Evolutionary conservation across 2,888 invertebrate species (phyloP).

Genomic region (Harpalus rufipes): DNA sequence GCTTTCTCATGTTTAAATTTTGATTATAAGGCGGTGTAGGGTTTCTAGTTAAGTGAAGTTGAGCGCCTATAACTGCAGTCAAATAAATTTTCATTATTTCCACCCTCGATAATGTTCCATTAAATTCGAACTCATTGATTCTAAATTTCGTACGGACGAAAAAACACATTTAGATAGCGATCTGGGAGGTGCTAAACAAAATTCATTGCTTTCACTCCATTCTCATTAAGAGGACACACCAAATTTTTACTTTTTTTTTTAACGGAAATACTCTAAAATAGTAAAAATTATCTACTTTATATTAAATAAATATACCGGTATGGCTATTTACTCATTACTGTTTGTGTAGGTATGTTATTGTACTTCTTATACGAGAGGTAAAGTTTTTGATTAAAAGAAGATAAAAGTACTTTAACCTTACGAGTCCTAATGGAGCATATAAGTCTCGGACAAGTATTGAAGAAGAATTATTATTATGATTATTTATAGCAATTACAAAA

Average conservation of each 20-base stretch:
- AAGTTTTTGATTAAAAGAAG: too few species aligned
- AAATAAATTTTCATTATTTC: constrained; percentile 21
- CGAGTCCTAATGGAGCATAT: too few species aligned
- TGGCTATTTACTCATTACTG: too few species aligned
- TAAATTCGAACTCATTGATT: constrained; percentile 29
- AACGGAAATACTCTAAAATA: too few species aligned
- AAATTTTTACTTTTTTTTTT: not conserved
- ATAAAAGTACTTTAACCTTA: too few species aligned
- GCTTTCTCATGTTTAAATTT: not conserved
- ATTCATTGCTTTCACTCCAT: not conserved
- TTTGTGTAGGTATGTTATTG: too few species aligned
- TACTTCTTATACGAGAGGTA: too few species aligned
- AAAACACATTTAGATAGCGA: not conserved
- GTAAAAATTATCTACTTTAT: too few species aligned
- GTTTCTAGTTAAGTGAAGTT: constrained; percentile 6
- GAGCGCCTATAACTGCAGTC: constrained; percentile 4
- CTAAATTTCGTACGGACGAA: constrained; percentile 1
- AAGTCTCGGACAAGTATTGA: too few species aligned
- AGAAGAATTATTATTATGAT: too few species aligned
- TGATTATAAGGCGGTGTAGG: not conserved
- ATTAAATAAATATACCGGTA: too few species aligned
- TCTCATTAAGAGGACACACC: not conserved
- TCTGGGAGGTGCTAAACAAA: not conserved
- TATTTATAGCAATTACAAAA: too few species aligned
- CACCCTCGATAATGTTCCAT: constrained; percentile 23